Percentiles rank a stretch among this genome's conserved stretches.
These are phyloP conservation scores for Geodia barretti DNA, from an alignment of 37 sponge, comb jelly and placozoan genomes.

Conservation along the genomic window DNA sequence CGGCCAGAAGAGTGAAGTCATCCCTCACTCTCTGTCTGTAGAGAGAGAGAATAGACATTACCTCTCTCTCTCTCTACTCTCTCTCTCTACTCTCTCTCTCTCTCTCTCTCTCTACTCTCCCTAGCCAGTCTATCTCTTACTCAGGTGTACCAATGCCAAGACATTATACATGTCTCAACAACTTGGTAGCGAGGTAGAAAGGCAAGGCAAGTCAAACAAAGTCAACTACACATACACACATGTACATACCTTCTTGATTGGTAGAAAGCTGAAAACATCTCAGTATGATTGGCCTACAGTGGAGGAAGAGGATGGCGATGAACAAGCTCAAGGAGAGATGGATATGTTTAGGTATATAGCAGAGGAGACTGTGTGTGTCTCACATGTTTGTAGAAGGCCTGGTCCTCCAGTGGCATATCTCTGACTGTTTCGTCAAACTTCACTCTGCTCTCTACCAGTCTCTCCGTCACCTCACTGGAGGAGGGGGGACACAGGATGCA, in stretches of 20 bases:
- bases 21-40: constrained; percentile 34
- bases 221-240: no score
- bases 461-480: constrained; percentile 26
- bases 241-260: constrained; percentile 37
- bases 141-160: background rate
- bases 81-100: background rate
- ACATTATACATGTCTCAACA: no score
- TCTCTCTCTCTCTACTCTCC: background rate
- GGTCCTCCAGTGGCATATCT: constrained; percentile 28
- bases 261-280: constrained; percentile 66
- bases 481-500: background rate
- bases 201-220: background rate
- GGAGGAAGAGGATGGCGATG: background rate
- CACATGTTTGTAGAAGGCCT: constrained; percentile 50
- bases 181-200: background rate
- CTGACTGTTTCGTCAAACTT: constrained; percentile 35
- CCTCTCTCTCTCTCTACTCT: background rate
- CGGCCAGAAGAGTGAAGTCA: constrained; percentile 55
- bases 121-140: background rate
- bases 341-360: no score
- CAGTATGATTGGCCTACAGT: constrained; percentile 35
- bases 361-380: no score
- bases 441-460: constrained; percentile 44
- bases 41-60: background rate
- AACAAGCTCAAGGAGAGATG: background rate